A percentile compares a stretch with the other conserved stretches of the same genome.
These are phyloP conservation scores for Saguinus midas DNA, from an alignment of 2,113 vertebrate genomes.

Conservation along the genomic window DNA sequence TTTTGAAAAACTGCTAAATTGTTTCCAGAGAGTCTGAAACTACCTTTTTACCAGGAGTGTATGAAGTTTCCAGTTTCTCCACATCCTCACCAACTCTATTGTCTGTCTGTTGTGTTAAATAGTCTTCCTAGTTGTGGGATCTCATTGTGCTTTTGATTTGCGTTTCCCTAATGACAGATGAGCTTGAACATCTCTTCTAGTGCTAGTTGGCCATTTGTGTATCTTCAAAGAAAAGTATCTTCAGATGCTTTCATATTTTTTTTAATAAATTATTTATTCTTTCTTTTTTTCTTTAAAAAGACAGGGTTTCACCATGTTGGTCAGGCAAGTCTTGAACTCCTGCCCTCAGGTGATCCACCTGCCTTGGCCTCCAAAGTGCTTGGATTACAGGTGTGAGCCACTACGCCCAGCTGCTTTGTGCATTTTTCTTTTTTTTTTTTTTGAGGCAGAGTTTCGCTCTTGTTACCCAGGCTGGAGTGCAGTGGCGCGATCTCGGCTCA, in stretches of 20 bases:
- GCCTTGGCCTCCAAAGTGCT: too few species aligned
- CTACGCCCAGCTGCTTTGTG: too few species aligned
- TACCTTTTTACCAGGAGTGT: background rate
- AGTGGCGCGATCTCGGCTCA: too few species aligned
- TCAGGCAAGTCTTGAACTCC: too few species aligned
- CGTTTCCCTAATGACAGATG: background rate
- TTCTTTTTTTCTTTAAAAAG: too few species aligned
- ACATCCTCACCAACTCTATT: background rate
- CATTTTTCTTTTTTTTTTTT: too few species aligned
- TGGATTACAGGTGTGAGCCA: too few species aligned
- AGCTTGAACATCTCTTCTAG: background rate
- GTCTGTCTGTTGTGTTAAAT: background rate
- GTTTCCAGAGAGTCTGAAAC: background rate
- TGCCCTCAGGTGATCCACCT: too few species aligned
- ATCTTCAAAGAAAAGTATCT: background rate
- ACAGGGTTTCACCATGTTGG: too few species aligned
- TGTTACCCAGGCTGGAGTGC: too few species aligned
- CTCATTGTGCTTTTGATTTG: conserved; percentile 7
- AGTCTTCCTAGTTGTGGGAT: background rate
- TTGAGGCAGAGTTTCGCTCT: too few species aligned
- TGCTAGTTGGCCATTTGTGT: background rate
- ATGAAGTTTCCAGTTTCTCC: background rate
- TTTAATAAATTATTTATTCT: too few species aligned
- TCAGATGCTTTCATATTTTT: conserved; percentile 16
- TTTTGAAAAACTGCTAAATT: conserved; percentile 16